phyloP scores from a whole-genome alignment of 2,113 vertebrate species.

The Lynx canadensis region DNA sequence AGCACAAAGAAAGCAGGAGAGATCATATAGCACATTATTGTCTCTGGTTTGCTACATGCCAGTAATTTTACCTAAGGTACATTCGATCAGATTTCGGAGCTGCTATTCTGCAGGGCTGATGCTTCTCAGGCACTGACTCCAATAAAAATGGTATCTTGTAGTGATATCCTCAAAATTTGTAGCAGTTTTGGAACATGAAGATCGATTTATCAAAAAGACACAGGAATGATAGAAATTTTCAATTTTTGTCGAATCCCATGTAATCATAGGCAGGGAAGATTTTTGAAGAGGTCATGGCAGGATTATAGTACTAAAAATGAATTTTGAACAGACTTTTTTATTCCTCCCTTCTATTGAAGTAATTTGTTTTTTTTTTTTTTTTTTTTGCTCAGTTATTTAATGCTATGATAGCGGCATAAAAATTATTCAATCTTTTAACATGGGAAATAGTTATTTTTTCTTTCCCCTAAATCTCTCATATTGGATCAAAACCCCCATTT shows the following conservation, averaged over 20 bases:
- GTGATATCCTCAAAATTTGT: background rate
- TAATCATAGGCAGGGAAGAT: background rate
- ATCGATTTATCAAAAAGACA: background rate
- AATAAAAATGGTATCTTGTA: background rate
- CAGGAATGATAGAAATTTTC: background rate
- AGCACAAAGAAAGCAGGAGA: background rate
- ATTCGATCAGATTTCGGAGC: background rate
- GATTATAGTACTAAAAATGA: background rate
- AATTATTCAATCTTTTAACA: background rate
- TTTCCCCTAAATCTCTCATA: background rate
- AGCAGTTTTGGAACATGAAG: background rate
- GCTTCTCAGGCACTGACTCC: background rate
- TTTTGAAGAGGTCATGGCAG: background rate
- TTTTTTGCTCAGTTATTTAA: background rate
- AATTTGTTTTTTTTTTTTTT: background rate
- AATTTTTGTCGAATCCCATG: background rate
- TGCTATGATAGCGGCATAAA: background rate
- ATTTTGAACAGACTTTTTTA: background rate
- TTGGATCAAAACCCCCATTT: background rate
- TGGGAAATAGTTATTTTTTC: background rate
- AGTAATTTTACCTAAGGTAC: background rate
- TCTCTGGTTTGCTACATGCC: background rate
- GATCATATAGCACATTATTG: background rate
- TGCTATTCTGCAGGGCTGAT: background rate
- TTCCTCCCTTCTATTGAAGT: background rate